Evolutionary conservation across 2,888 invertebrate genomes (phyloP).

Genomic region (Netelia virgata): DNA sequence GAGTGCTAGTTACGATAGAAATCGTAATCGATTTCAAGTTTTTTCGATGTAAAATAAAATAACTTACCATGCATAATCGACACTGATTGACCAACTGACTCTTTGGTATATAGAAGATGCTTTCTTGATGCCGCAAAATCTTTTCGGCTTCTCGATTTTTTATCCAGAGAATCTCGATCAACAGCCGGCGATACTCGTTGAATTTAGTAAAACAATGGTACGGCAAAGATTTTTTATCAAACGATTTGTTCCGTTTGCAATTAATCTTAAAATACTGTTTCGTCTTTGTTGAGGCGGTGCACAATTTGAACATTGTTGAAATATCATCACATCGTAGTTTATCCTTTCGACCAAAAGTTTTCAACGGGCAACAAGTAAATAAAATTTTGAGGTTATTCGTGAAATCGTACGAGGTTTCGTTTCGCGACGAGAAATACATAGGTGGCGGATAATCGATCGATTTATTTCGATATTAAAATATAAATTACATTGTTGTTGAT

Average conservation of each 20-base stretch:
- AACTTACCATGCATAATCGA: background rate
- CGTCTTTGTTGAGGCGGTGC: conserved; percentile 6
- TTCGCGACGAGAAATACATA: background rate
- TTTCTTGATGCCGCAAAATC: conserved; percentile 2
- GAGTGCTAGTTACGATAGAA: background rate
- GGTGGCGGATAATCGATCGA: background rate
- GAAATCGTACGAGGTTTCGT: background rate
- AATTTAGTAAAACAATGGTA: conserved; percentile 7
- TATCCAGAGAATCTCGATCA: background rate
- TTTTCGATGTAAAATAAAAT: background rate
- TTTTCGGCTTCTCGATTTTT: background rate
- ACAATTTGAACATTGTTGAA: conserved; percentile 48
- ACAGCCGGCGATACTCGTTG: conserved; percentile 9
- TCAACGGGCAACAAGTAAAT: background rate
- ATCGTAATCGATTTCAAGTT: background rate
- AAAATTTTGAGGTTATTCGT: conserved; percentile 27
- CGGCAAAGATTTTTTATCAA: background rate
- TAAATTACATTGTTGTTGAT: background rate
- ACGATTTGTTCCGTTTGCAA: background rate
- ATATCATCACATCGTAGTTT: conserved; percentile 17
- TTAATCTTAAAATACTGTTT: background rate
- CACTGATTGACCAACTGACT: too few relatives aligned
- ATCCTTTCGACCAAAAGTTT: background rate
- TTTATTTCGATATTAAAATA: background rate
- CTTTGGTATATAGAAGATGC: conserved; percentile 45